Evolutionary conservation across 2,888 invertebrate genomes (phyloP), one percentile per base, ranked within the genome.

Genomic region (Cheilosia variabilis): DNA sequence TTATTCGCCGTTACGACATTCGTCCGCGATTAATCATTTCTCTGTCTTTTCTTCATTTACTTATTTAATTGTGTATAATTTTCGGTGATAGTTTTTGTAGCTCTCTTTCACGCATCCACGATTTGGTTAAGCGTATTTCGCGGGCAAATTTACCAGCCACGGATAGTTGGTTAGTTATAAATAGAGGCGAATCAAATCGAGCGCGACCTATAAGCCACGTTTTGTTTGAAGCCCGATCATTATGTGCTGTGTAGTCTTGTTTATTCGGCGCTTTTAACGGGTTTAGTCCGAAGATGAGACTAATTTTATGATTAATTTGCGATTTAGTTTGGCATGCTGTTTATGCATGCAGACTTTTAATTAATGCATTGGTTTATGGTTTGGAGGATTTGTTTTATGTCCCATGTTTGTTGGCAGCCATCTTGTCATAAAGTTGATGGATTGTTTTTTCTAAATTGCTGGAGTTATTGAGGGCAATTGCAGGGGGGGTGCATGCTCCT

Each of bases 181-280:
- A 53, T 15, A 41, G 13, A n/a, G 52, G 31, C 15, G 60, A 43
- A 15, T 34, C 76, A 58, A 76, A 60, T 76, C 41, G 52, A 68
- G 43, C 66, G 58, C 17, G 41, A 68, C 75, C 58, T 31, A 41
- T 43, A 68, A 68, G 19, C 15, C 13, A 31, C 24, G 52, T n/a
- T 60, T 66, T 43, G 68, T 31, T 31, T 31, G 58, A 66, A 58
- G 58, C 66, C 2, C 15, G 19, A 57, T 58, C 66, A 65, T 13
- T 37, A 50, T 34, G 24, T 22, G 22, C 22, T 22, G 22, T 22
- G 13, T 50, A 4, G 13, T 31, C 34, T n/a, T 9, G 47, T 45
- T 55, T n/a, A 41, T 47, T 43, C 22, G 22, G 0, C 31, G 22
- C 1, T 22, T 50, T 22, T 37, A 22, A 31, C 4, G 7, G 47